Evolutionary conservation across 2,888 invertebrate genomes (phyloP), one percentile per base, ranked within the genome.

Genomic region (Alloplasta piceator): DNA sequence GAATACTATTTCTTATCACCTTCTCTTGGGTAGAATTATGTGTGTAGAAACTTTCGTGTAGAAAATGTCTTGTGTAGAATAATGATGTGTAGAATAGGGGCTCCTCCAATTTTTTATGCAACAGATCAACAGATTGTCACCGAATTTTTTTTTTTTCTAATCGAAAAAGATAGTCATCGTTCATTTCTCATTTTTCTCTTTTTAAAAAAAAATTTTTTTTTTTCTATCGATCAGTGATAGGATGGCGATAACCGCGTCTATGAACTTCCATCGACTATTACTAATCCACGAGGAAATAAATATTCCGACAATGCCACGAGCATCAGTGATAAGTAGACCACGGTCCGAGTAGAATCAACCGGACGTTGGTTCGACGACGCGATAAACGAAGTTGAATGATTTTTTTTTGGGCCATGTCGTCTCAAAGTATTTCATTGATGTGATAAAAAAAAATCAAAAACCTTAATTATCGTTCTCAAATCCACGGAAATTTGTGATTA

Each of bases 281-380:
- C 56, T 26, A 68, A 82, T 75, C 43, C 61, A 38, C 61, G 61
- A 41, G 52, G 60, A 48, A 64, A 63, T 48, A 75, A 26, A 60
- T 43, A 39, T 46, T 16, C 61, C 46, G 39, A 55, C 55, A 67
- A 52, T 55, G 81, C 48, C 55, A 61, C 67, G 67, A 71, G 63
- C 43, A 26, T 41, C 60, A 75, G 71, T 70, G 81, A 78, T 82
- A 82, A 82, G 81, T 67, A 63, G 66, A 41, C 74, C 56, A 39
- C 61, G 38, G 16, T 26, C 56, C 38, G 39, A 14, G 60, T 9
- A 16, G 36, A 55, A 43, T 48, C 4, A 26, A 76, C 67, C 76
- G 72, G 70, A 80, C 67, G 67, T 72, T 56, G 48, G 71, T 60
- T 48, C 66, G 60, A 67, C 61, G 9, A 26, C 3, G 60, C 67